phyloP scores from a whole-genome alignment of 2,113 vertebrate genomes.

The Shinisaurus crocodilurus region DNA sequence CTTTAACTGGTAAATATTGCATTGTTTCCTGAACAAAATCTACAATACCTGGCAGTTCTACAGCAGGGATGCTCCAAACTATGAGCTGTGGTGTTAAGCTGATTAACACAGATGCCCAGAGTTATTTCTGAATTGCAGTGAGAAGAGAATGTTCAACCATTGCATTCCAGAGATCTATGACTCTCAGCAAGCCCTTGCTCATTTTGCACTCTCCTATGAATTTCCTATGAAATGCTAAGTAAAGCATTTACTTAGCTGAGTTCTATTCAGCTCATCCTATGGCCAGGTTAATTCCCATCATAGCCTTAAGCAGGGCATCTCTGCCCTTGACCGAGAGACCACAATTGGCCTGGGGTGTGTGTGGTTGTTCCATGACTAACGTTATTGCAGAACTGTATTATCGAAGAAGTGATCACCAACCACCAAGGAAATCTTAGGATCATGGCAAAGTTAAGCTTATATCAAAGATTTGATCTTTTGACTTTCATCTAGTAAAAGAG shows the following conservation, averaged over 20 bases:
- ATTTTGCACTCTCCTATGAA: conserved; percentile 45
- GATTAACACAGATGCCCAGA: conserved; percentile 50
- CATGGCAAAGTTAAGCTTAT: not conserved
- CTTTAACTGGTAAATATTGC: not conserved
- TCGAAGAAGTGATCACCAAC: conserved; percentile 5
- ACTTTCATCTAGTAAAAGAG: not conserved
- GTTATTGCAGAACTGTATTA: conserved; percentile 39
- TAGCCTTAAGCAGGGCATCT: conserved; percentile 54
- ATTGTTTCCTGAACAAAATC: conserved; percentile 14
- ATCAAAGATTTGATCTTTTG: not conserved
- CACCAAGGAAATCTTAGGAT: conserved; percentile 30
- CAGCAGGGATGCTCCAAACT: not conserved
- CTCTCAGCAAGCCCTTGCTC: conserved; percentile 29
- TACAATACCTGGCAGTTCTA: not conserved
- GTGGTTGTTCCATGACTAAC: conserved; percentile 31
- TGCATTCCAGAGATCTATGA: conserved; percentile 49
- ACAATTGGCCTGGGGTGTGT: conserved; percentile 39
- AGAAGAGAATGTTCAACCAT: conserved; percentile 46
- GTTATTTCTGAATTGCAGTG: conserved; percentile 47
- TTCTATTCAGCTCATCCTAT: conserved; percentile 60
- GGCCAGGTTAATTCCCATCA: conserved; percentile 54
- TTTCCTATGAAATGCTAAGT: conserved; percentile 53
- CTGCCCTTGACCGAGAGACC: conserved; percentile 48
- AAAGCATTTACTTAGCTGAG: conserved; percentile 53
- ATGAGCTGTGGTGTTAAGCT: conserved; percentile 22